Evolutionary conservation across 2,113 vertebrate genomes (phyloP), one percentile per base, ranked within the genome.

Genomic region (Gambusia holbrooki): DNA sequence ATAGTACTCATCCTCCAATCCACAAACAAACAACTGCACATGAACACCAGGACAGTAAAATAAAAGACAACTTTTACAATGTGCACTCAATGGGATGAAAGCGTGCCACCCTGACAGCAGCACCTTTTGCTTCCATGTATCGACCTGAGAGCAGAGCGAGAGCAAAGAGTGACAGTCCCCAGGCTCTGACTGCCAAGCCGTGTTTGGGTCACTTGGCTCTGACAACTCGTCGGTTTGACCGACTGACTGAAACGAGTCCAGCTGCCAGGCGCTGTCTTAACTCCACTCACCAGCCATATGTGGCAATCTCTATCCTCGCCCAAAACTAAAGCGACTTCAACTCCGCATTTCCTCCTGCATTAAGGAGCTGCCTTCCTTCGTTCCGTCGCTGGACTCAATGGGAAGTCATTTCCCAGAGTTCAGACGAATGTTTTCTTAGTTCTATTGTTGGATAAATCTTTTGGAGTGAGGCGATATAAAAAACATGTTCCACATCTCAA

Each of bases 161-260:
- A 71, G 81, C 61, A 45, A 19, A 37, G 58, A 77, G 74, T 66
- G 86, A 74, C 62, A n/a, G 73, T 80, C 71, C 74, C 71, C 73
- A 42, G 66, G 68, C 74, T 11, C 77, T 74, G 13, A 1, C 86
- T 90, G 90, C 79, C 86, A 89, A 65, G 30, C 81, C 80, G 25
- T 37, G 82, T 90, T 87, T 78, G 73, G 82, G 83, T 87, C 82
- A 79, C 67, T 81, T 62, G 89, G 69, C 71, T 82, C 66, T 65
- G 78, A 80, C 74, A 28, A 15, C 74, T 54, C 76, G 80, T 69
- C 64, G 48, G 71, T 35, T 70, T 81, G 69, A 76, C 69, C 84
- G 74, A 10, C 64, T 79, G 81, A 89, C 74, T 82, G 80, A 84
- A 81, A 68, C 62, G 28, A 79, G 10, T 88, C 81, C 81, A 84